A percentile compares a stretch with the other conserved stretches of the same genome.
Conservation (phyloP, 2,797 vertebrate genomes). For the Arctocebus calabarensis region DNA sequence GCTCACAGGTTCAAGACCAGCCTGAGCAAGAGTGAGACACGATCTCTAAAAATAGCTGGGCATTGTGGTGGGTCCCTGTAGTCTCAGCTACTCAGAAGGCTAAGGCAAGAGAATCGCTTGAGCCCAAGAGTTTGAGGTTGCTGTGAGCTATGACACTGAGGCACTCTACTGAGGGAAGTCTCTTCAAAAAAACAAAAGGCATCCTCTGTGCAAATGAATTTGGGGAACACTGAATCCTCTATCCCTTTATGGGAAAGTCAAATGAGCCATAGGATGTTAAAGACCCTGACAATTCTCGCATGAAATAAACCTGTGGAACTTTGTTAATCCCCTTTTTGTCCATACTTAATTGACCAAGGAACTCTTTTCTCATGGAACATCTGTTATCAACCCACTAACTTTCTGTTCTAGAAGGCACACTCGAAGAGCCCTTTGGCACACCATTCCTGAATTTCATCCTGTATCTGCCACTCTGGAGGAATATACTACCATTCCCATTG, state of each 20-base stretch:
- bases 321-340: background rate
- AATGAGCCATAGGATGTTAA: background rate
- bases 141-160: no score
- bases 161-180: no score
- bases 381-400: background rate
- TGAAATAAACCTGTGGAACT: background rate
- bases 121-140: no score
- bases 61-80: no score
- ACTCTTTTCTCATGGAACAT: background rate
- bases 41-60: no score
- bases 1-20: no score
- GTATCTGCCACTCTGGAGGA: background rate
- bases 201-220: background rate
- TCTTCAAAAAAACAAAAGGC: no score
- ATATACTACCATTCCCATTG: background rate
- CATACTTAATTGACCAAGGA: background rate
- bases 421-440: background rate
- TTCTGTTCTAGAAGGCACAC: background rate
- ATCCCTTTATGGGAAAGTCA: background rate
- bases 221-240: background rate
- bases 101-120: no score
- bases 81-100: no score
- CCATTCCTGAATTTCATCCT: background rate
- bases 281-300: background rate
- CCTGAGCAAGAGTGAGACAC: no score